Conservation (phyloP, 2,113 vertebrate species). For the Alectura lathami region DNA sequence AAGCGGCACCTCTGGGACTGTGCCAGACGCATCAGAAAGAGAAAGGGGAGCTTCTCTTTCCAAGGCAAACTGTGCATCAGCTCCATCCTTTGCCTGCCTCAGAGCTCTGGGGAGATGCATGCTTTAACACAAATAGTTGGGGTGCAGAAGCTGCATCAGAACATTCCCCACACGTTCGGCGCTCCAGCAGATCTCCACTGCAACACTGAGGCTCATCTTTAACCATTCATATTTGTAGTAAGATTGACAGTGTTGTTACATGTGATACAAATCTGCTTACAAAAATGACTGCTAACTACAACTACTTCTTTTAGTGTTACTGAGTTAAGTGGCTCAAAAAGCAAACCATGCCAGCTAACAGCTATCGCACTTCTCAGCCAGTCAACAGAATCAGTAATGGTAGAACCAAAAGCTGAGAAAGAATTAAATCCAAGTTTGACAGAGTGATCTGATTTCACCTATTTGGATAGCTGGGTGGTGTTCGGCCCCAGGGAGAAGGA, state of each 20-base stretch:
- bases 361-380: neutral
- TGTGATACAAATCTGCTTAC: accelerated
- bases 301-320: neutral
- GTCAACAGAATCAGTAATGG: neutral
- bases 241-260: neutral
- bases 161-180: accelerated
- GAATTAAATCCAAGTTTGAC: neutral
- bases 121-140: accelerated
- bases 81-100: neutral
- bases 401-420: neutral
- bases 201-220: neutral
- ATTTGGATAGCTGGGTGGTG: accelerated
- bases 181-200: neutral
- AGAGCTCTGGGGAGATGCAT: neutral
- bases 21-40: neutral
- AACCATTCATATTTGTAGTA: accelerated
- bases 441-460: neutral
- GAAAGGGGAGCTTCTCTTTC: neutral
- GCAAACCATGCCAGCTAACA: neutral
- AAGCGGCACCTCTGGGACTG: neutral
- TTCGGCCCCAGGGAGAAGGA: neutral
- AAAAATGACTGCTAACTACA: neutral
- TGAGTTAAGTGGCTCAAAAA: neutral
- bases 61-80: neutral
- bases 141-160: neutral